Evolutionary conservation across 92 coral and sea anemone genomes (phyloP), one percentile per base, ranked within the genome.

Genomic region (Anthopleura xanthogrammica): DNA sequence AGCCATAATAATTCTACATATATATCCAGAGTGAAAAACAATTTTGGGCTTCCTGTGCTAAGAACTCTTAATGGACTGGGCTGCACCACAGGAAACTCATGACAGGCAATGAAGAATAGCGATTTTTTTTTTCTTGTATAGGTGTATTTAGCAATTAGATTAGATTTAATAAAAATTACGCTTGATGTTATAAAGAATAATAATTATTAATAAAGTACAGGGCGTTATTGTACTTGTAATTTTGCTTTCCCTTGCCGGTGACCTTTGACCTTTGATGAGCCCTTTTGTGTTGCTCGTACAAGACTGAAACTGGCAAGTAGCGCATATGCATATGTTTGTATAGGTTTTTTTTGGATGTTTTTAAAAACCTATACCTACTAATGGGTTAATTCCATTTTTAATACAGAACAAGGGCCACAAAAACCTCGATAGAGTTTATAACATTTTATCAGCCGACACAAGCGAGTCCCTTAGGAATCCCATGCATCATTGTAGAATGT

Each of bases 301-400:
- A 95, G 88, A 24, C 98, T 97, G 86, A 62, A 95, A 95, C 90
- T 95, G 98, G n/a, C 98, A 29, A 29, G 36, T 29, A 29, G 36
- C 36, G 36, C 36, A 29, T 29, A 29, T 29, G 36, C 36, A 29
- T 29, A 29, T 29, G 36, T 29, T 29, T 29, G 36, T 29, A 29
- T 29, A 29, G 36, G 36, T 29, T 29, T 29, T 29, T 29, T 29
- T 29, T 29, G 36, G 36, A 29, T 29, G 36, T 29, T 29, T 29
- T 29, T 29, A 29, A 29, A 29, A 29, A 29, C 36, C 36, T 29
- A 29, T 29, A 29, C 36, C 36, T 29, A 29, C 36, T 29, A 29
- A 29, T 29, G 36, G 36, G 36, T 43, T 4, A 7, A 43, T 43
- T 43, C 4, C 7, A 43, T 7, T 43, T 7, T 4, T 29, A 43